phyloP scores from a whole-genome alignment of 2,888 invertebrate genomes.

The Perizoma flavofasciatum region DNA sequence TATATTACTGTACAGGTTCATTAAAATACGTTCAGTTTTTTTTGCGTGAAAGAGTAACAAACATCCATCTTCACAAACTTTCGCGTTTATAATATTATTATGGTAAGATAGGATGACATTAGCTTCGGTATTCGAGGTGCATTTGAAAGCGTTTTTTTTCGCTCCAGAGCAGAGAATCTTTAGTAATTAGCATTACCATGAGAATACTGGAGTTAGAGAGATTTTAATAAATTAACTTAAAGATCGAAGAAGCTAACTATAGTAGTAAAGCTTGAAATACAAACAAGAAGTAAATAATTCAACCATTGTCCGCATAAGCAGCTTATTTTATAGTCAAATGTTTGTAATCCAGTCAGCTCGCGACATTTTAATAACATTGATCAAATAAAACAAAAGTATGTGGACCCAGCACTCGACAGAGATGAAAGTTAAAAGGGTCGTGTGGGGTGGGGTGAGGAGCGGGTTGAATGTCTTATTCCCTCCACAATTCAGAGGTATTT shows the following conservation, averaged over 20 bases:
- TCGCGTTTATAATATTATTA: too few species aligned
- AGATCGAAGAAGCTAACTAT: background rate
- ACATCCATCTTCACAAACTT: too few species aligned
- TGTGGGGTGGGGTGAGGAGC: conserved; percentile 65
- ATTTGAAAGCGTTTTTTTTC: background rate
- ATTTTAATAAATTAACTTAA: too few species aligned
- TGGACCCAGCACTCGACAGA: conserved; percentile 84
- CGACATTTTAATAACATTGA: conserved; percentile 84
- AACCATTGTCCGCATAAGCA: conserved; percentile 47
- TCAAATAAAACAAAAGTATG: conserved; percentile 85
- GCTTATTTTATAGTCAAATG: conserved; percentile 75
- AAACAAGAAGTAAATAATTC: conserved; percentile 14
- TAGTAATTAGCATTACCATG: background rate
- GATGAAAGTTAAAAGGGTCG: conserved; percentile 85
- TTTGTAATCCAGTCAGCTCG: conserved; percentile 77
- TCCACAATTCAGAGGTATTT: conserved; percentile 84
- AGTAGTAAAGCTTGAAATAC: background rate
- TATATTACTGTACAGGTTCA: too few species aligned
- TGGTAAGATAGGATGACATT: too few species aligned
- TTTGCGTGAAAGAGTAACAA: too few species aligned
- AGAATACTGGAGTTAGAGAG: too few species aligned
- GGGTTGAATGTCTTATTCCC: conserved; percentile 84
- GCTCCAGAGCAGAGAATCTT: background rate
- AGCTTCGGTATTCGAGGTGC: background rate
- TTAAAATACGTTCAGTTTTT: too few species aligned